Conservation (phyloP, 2,797 vertebrate genomes). For the Melanotaenia pygmaea region DNA sequence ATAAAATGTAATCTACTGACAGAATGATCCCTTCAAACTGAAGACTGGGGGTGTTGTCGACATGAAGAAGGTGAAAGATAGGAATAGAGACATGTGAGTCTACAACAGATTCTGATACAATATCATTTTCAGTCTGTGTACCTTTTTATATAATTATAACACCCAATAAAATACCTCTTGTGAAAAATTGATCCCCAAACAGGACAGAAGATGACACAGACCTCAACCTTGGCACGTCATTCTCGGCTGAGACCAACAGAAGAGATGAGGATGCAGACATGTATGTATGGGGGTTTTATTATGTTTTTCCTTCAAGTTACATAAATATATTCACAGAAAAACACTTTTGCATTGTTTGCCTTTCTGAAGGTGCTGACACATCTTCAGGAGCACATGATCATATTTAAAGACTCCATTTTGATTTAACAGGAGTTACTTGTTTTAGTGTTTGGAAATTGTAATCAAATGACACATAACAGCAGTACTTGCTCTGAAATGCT, state of each 20-base stretch:
- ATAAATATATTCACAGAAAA: neutral
- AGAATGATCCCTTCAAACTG: conserved; percentile 97
- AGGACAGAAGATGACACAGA: conserved; percentile 95
- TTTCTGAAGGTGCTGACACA: neutral
- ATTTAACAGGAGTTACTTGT: neutral
- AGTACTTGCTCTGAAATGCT: too few species aligned
- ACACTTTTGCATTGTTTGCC: neutral
- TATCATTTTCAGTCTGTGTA: neutral
- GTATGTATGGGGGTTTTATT: conserved; percentile 74
- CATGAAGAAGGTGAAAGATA: conserved; percentile 98
- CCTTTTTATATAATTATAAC: neutral
- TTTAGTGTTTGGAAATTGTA: neutral
- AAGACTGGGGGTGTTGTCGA: conserved; percentile 96
- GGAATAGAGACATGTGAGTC: conserved; percentile 91
- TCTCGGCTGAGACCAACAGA: conserved; percentile 97
- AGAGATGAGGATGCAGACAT: conserved; percentile 98
- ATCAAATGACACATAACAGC: too few species aligned
- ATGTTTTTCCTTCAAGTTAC: neutral
- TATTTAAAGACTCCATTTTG: neutral
- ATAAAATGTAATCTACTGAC: conserved; percentile 6
- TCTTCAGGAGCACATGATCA: neutral
- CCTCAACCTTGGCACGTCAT: conserved; percentile 94
- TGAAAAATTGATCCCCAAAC: conserved; percentile 24
- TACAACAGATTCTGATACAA: neutral
- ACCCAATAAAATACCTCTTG: neutral